phyloP scores from a whole-genome alignment of 2,888 invertebrate species.

The Meta bourneti region DNA sequence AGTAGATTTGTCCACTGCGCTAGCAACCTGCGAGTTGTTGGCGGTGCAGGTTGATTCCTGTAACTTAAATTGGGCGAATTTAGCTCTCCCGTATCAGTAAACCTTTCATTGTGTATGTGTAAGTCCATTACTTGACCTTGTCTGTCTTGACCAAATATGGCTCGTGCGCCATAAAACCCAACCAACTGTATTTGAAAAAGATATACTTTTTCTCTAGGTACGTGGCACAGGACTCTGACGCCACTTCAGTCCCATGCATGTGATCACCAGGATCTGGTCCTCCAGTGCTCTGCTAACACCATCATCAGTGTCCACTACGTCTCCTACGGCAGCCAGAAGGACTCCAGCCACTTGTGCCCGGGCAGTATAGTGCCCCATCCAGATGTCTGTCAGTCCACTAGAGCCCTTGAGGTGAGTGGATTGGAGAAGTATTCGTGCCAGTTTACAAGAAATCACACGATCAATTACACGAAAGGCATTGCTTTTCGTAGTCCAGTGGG shows the following conservation, averaged over 20 bases:
- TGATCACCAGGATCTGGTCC: constrained; percentile 59
- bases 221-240: constrained; percentile 53
- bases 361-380: background rate
- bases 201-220: constrained; percentile 9
- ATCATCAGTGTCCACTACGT: constrained; percentile 69
- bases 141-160: no score
- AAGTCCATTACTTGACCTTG: no score
- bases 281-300: constrained; percentile 63
- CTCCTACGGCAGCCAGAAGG: constrained; percentile 59
- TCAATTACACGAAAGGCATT: no score
- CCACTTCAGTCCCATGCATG: constrained; percentile 72
- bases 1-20: no score
- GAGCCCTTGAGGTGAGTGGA: constrained; percentile 27
- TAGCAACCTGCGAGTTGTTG: no score
- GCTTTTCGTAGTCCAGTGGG: no score
- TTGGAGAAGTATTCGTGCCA: background rate
- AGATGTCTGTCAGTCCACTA: constrained; percentile 8
- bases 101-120: no score
- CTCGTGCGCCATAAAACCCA: no score
- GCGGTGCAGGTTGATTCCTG: no score
- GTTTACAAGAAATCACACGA: no score
- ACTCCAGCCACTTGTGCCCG: constrained; percentile 53
- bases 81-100: no score
- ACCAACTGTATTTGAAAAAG: background rate
- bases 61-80: no score